These are phyloP conservation scores for Mustela nigripes DNA, from an alignment of 2,113 vertebrate genomes.

Conservation along the genomic window DNA sequence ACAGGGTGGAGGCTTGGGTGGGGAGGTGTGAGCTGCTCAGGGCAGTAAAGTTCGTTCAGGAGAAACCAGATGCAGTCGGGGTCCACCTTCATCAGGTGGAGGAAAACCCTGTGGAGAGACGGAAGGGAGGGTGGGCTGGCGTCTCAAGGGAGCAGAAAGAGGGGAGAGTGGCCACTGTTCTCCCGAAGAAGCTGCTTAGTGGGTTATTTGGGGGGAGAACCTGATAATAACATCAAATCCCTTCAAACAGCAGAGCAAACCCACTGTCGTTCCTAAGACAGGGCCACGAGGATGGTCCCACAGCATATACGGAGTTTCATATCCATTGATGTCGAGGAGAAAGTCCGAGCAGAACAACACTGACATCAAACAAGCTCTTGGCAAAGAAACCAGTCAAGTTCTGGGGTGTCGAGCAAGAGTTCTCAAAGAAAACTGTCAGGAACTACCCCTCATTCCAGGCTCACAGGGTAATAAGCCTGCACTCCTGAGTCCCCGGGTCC, in stretches of 20 bases:
- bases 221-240: neutral
- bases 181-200: neutral
- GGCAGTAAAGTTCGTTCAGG: conserved; percentile 91
- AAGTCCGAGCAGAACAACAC: neutral
- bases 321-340: neutral
- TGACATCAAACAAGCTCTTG: conserved; percentile 58
- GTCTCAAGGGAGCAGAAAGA: neutral
- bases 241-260: neutral
- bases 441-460: neutral
- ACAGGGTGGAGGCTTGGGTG: conserved; percentile 89
- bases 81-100: conserved; percentile 91
- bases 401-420: neutral
- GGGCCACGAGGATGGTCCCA: conserved; percentile 7
- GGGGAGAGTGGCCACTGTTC: neutral
- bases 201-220: neutral
- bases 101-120: conserved; percentile 91
- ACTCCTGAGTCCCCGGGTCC: neutral
- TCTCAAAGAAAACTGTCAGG: conserved; percentile 24
- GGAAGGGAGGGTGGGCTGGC: conserved; percentile 18
- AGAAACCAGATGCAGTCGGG: conserved; percentile 93
- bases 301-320: conserved; percentile 6
- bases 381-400: conserved; percentile 24
- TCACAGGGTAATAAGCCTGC: neutral
- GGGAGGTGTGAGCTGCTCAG: conserved; percentile 83
- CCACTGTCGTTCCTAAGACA: neutral